Evolutionary conservation across 2,888 invertebrate genomes (phyloP).

Genomic region (Carterocephalus palaemon): DNA sequence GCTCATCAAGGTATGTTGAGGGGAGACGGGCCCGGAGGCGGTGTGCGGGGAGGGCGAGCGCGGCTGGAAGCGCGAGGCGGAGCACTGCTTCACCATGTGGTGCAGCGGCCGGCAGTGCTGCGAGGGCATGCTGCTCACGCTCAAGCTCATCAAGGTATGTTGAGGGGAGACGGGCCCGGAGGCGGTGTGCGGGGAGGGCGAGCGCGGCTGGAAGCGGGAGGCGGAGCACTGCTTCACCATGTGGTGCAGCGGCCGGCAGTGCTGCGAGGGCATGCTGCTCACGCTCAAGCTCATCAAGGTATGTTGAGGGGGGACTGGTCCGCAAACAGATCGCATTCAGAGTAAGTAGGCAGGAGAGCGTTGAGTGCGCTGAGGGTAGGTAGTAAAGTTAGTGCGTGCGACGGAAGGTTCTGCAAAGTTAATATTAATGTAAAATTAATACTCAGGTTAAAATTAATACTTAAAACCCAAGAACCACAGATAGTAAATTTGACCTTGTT

Average conservation of each 20-base stretch:
- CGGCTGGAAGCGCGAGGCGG: conserved; percentile 93
- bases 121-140: conserved; percentile 97
- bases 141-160: conserved; percentile 91
- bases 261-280: conserved; percentile 98
- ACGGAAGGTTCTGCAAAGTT: too few relatives aligned
- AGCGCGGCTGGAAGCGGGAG: conserved; percentile 89
- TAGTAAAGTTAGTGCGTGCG: background rate
- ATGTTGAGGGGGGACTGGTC: conserved; percentile 79
- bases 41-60: conserved; percentile 81
- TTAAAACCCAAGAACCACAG: too few relatives aligned
- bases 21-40: conserved; percentile 82
- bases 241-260: conserved; percentile 97
- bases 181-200: conserved; percentile 82
- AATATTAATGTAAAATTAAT: too few relatives aligned
- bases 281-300: conserved; percentile 95
- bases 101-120: conserved; percentile 97
- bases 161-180: conserved; percentile 82
- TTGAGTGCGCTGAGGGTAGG: background rate
- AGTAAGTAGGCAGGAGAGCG: conserved; percentile 87
- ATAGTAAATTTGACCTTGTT: too few relatives aligned
- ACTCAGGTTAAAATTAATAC: too few relatives aligned
- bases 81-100: conserved; percentile 96
- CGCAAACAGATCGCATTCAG: conserved; percentile 82
- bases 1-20: conserved; percentile 89
- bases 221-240: conserved; percentile 96